Evolutionary conservation across 2,888 invertebrate species (phyloP), one percentile per base, ranked within the genome.

Genomic region (Rugalucina vietnamica): DNA sequence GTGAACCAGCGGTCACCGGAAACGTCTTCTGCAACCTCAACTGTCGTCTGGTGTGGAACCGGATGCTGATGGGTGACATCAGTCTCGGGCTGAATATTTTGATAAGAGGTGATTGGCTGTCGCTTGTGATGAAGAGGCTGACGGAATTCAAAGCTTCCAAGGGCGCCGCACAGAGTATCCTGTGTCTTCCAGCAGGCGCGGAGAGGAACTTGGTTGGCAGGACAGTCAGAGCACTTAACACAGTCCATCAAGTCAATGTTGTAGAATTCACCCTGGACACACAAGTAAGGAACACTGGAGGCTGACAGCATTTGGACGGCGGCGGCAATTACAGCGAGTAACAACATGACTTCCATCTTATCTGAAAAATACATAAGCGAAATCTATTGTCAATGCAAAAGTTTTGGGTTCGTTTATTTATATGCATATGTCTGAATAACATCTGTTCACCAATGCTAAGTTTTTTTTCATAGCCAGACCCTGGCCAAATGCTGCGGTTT

Each of bases 1-100:
- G 82, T 81, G 49, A 85, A 87, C 87, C 87, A 87, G 34, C 80
- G 80, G 39, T 83, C 85, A 18, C 78, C 87, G 18, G 29, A 34
- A 34, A 12, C 74, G 8, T 49, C 39, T 0, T 76, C 76, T 34
- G 81, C 60, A 24, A 76, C 12, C 21, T 77, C 39, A 34, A 79
- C 49, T 3, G 84, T 79, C 34, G 82, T 84, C 73, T 78, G 69
- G 14, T 76, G 57, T 4, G 49, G 71, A 27, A 36, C 34, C 65
- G 65, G 65, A 65, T 34, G 65, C 34, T 65, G 65, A 24, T 65
- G 32, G 65, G 65, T 65, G 65, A 34, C 65, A 12, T 65, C 65
- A 65, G 29, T 34, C 34, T 65, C 29, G 27, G 65, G 65, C 3
- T 65, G 32, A 32, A 10, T 24, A 34, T 65, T 34, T 4, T 4